These are phyloP conservation scores for Dolichopus griseipennis DNA, from an alignment of 2,888 invertebrate genomes.

Conservation along the genomic window DNA sequence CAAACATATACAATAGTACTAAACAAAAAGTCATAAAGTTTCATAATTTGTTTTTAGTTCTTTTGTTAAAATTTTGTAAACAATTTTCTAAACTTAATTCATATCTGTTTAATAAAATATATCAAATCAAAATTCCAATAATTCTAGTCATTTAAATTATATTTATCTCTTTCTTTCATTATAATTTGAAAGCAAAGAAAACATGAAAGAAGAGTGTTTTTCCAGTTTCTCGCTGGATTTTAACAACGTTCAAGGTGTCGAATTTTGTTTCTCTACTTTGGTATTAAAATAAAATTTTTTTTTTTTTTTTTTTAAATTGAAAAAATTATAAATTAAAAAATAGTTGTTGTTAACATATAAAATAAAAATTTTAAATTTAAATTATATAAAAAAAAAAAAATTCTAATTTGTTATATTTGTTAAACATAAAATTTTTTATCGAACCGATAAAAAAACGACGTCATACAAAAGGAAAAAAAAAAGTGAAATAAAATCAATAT, in stretches of 20 bases:
- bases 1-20: too few relatives aligned
- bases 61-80: too few relatives aligned
- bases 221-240: constrained; percentile 5
- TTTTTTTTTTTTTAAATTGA: background rate
- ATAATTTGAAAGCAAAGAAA: background rate
- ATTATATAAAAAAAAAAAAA: too few relatives aligned
- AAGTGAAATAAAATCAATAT: background rate
- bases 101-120: background rate
- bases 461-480: background rate
- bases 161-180: background rate
- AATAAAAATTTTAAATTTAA: background rate
- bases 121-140: background rate
- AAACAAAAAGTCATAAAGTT: too few relatives aligned
- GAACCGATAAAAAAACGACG: background rate
- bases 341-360: background rate
- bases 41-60: too few relatives aligned
- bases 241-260: constrained; percentile 1
- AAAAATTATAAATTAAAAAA: background rate
- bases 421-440: background rate
- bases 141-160: background rate
- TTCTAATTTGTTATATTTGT: background rate
- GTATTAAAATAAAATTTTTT: background rate
- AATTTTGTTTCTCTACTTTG: background rate
- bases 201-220: background rate
- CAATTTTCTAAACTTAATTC: too few relatives aligned